phyloP scores from a whole-genome alignment of 1,140 invertebrate genomes.

The Scaptomyza montana region DNA sequence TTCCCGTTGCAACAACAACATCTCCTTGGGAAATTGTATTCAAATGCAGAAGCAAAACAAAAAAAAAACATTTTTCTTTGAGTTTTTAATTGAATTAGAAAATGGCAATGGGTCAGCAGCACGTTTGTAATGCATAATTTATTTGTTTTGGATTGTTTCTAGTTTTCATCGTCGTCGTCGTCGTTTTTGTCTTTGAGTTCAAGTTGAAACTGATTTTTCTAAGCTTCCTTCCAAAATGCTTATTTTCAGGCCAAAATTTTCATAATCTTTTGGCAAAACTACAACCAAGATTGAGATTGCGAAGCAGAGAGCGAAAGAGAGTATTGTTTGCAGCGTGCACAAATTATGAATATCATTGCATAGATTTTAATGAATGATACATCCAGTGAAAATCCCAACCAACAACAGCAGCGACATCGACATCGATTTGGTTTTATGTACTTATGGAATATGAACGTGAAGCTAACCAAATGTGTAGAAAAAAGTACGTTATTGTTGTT shows the following conservation, averaged over 20 bases:
- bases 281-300: not conserved
- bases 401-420: not conserved
- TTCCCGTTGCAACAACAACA: constrained; percentile 48
- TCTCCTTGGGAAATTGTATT: constrained; percentile 78
- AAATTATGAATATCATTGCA: constrained; percentile 76
- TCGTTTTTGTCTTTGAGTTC: constrained; percentile 27
- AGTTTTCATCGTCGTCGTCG: constrained; percentile 2
- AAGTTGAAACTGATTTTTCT: constrained; percentile 52
- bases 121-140: constrained; percentile 83
- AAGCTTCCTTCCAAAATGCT: constrained; percentile 31
- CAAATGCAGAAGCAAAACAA: constrained; percentile 69
- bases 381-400: constrained; percentile 21
- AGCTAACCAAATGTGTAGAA: constrained; percentile 31
- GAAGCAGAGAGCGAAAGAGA: constrained; percentile 33
- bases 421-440: constrained; percentile 41
- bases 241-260: constrained; percentile 81
- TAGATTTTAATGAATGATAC: constrained; percentile 62
- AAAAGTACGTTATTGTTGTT: not conserved
- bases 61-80: not conserved
- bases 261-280: constrained; percentile 80
- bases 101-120: constrained; percentile 83
- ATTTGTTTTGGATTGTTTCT: constrained; percentile 61
- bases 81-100: constrained; percentile 82
- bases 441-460: constrained; percentile 23
- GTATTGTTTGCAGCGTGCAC: constrained; percentile 37